Evolutionary conservation across 2,113 vertebrate species (phyloP), one percentile per base, ranked within the genome.

Genomic region (Paradoxurus hermaphroditus): DNA sequence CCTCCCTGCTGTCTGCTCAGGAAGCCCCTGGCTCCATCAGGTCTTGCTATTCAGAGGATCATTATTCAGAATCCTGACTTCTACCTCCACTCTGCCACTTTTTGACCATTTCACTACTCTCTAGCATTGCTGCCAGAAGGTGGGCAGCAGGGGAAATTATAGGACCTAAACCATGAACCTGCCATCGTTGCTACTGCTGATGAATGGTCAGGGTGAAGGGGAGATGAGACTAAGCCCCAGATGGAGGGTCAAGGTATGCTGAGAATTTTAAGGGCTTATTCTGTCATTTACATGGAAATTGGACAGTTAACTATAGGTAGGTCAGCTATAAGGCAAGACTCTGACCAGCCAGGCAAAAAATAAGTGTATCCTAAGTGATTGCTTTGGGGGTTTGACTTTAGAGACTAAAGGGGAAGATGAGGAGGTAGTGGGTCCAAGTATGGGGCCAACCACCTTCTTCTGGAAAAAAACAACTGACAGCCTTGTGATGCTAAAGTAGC

Each of bases 61-160:
- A 41, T 97, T 93, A 93, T 96, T 95, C 62, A 84, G 51, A 56
- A 95, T 27, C 18, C 44, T 92, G 70, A 63, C 92, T 96, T 86
- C 79, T 51, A 11, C 29, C 53, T 86, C 68, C 15, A 9, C 13
- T 73, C 65, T 36, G 56, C 46, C 21, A 77, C 39, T 84, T 67
- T 88, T 73, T 53, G 83, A 65, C 63, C 68, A 79, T 96, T 86
- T 88, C 34, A 25, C 18, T 85, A 44, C 46, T 79, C 4, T 0
- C 85, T 70, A 29, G 5, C 31, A 23, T 53, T 83, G 65, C 91
- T 56, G 56, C 70, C 93, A 86, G 72, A 85, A 83, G 46, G 75
- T 67, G 34, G 85, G 46, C 72, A 83, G 46, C 91, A 91, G 91
- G 53, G 51, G 68, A 96, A 93, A 93, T 53, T 18, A 84, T 86